phyloP scores from a whole-genome alignment of 2,113 vertebrate species.

The Oncorhynchus nerka region DNA sequence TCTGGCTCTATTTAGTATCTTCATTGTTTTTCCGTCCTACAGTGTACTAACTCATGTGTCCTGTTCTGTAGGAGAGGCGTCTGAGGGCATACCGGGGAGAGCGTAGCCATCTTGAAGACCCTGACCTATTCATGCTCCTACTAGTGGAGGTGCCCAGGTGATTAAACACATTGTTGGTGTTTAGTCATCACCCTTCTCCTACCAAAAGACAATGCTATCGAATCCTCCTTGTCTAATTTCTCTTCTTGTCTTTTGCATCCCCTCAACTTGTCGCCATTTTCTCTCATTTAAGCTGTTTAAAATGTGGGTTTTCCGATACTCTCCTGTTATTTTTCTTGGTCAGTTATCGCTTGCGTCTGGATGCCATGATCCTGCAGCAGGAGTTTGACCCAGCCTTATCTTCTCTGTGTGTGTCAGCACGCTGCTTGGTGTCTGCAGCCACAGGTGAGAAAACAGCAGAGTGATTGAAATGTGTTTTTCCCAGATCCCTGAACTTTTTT shows the following conservation, averaged over 20 bases:
- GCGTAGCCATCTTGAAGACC: slow-evolving; percentile 24
- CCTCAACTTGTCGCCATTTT: too few species aligned
- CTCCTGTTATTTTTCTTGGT: background rate
- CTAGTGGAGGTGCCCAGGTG: slow-evolving; percentile 39
- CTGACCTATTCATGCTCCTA: slow-evolving; percentile 40
- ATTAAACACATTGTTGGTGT: background rate
- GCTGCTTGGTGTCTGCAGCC: slow-evolving; percentile 41
- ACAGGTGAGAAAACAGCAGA: slow-evolving; percentile 31
- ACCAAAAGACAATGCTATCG: background rate
- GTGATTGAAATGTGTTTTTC: background rate
- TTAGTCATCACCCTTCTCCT: background rate
- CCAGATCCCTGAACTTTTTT: background rate
- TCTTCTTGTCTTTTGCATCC: background rate
- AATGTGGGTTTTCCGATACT: background rate
- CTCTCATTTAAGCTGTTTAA: too few species aligned
- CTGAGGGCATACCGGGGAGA: slow-evolving; percentile 30
- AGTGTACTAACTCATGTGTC: background rate
- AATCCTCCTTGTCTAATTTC: background rate
- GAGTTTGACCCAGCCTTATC: slow-evolving; percentile 46
- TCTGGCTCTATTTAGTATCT: background rate
- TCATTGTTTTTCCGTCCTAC: slow-evolving; percentile 24
- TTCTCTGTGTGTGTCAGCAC: slow-evolving; percentile 46
- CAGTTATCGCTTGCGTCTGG: slow-evolving; percentile 78
- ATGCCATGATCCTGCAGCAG: slow-evolving; percentile 80
- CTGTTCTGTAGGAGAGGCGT: slow-evolving; percentile 28